Evolutionary conservation across 2,888 invertebrate species (phyloP), one percentile per base, ranked within the genome.

Genomic region (Cephonodes hylas): DNA sequence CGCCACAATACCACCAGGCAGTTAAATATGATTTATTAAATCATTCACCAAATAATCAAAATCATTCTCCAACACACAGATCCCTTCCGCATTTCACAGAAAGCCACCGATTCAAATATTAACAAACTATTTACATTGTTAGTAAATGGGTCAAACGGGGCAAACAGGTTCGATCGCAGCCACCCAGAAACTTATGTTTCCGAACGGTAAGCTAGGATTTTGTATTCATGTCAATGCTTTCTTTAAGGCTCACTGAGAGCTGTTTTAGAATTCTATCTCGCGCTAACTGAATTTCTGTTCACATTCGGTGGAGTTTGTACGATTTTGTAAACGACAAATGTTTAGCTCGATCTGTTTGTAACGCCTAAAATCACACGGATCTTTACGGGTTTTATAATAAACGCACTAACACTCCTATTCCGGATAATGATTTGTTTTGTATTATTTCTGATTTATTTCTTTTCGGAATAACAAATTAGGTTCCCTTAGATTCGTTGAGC

Each of bases 221-320:
- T 59, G 79, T 81, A 83, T 83, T 82, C 83, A 82, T 76, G 80
- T 76, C 77, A 72, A 65, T 73, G 77, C 73, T 76, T 77, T 76
- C 79, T 77, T 77, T 74, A 81, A 78, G 70, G 76, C 79, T 76
- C 70, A 64, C 65, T 66, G 66, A 66, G 62, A 71, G 64, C 71
- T 77, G 75, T 68, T 84, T 76, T 79, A 78, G 74, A 79, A 83
- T 84, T 84, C 81, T 73, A 81, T 80, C 75, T 75, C 71, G 71
- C 78, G 66, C 73, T 75, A 75, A 77, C 77, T 71, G 74, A 70
- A 70, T 64, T 67, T 68, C 69, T 68, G 60, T 72, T 64, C 66
- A 68, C 69, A 67, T 64, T 63, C 63, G 65, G 60, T 65, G 66
- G 70, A 65, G 62, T 10, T 22, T 13, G n/a, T 5, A 3, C 2